Base-by-base conservation (phyloP, 2,113 vertebrate genomes). In the Callipepla californica region DNA sequence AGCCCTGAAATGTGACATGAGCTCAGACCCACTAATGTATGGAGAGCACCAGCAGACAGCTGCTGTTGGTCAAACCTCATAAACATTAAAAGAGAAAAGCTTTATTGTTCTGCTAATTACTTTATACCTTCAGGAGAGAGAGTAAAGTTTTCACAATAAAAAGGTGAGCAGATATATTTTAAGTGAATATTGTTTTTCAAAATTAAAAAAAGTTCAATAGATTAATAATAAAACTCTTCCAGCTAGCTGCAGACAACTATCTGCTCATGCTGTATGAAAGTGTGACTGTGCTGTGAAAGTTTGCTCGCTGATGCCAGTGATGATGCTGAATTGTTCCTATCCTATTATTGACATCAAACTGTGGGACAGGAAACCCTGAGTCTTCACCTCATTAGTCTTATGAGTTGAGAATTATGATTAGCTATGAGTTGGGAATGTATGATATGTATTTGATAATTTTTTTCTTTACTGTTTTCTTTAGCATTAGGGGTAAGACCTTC, bases 321-420 rank as follows among this genome's bases (percentile, higher is more conserved):
- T 79, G 40, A 34, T 65, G 74, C 30, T 68, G 62, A 44, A 48
- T 70, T 82, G 57, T 78, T 85, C 28, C 59, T 88, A 59, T 50
- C 80, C 53, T 88, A 45, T 79, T 92, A 45, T 11, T 87, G 74
- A 58, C 78, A 84, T 34, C 74, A 76, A 58, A 91, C 86, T 80
- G n/a, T 48, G 45, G 66, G 58, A 59, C 67, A 70, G 84, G 79
- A 87, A 95, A 89, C 80, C 85, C 10, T 7, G 63, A 85, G 66
- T 80, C 48, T 87, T 85, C 73, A 92, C 50, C 30, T 85, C 26
- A 23, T 69, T 57, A 77, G 61, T 59, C 38, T 83, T 85, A 67
- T 53, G 75, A 93, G 51, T 66, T 80, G 91, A 93, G 80, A 91
- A 75, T 77, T 87, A 74, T 36, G 32, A 78, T 80, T 85, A 89